These are phyloP conservation scores for Dermatophagoides farinae DNA, from an alignment of 1,140 invertebrate species.

Conservation along the genomic window DNA sequence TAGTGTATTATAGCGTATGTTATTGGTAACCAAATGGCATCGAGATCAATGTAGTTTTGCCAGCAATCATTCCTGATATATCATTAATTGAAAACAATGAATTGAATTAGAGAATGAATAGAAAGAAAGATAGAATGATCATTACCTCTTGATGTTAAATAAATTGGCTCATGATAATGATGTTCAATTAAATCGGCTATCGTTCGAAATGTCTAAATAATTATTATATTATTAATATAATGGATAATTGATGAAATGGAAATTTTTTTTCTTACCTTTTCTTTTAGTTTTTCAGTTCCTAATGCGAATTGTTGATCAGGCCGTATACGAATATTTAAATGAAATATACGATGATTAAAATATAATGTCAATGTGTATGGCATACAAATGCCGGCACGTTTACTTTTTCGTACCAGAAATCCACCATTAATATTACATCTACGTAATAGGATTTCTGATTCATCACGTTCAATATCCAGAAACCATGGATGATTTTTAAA, in stretches of 20 bases:
- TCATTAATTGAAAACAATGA: not conserved
- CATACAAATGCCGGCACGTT: conserved; percentile 20
- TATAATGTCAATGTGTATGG: conserved; percentile 22
- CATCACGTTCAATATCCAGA: conserved; percentile 20
- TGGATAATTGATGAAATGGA: not conserved
- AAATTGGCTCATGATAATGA: conserved; percentile 20
- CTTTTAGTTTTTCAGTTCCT: conserved; percentile 22
- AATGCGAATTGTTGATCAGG: conserved; percentile 20
- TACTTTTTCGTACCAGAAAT: conserved; percentile 21
- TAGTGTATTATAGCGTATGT: too few species aligned
- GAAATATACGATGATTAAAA: conserved; percentile 18
- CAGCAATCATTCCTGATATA: conserved; percentile 13
- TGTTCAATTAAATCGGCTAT: conserved; percentile 19
- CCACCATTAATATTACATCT: conserved; percentile 15
- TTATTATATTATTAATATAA: not conserved
- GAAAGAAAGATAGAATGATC: too few species aligned
- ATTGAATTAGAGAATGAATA: not conserved
- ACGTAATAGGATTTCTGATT: conserved; percentile 18
- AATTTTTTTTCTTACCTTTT: conserved; percentile 18
- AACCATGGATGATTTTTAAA: conserved; percentile 19
- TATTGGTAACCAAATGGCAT: not conserved
- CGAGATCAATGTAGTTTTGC: conserved; percentile 15
- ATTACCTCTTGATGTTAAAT: conserved; percentile 19
- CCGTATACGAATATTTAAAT: conserved; percentile 21
- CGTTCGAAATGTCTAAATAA: conserved; percentile 17